Percentiles rank a stretch among this genome's conserved stretches.
These are phyloP conservation scores for Sepiola atlantica DNA, from an alignment of 2,888 invertebrate species.

Conservation along the genomic window DNA sequence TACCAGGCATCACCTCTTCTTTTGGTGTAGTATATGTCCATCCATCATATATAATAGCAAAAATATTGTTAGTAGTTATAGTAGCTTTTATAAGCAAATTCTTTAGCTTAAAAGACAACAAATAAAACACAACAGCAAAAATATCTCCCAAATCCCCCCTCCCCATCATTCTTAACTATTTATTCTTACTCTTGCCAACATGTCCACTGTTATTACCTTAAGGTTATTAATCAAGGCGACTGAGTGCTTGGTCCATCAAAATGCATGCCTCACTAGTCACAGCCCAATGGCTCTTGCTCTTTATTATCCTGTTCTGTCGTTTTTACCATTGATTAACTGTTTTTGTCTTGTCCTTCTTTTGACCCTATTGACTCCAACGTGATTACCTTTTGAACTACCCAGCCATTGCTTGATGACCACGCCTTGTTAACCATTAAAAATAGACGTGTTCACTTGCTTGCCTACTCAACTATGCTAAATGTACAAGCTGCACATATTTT, in stretches of 20 bases:
- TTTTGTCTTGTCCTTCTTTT: neutral
- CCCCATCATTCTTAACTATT: neutral
- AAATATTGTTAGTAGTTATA: too few species aligned
- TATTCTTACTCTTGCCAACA: neutral
- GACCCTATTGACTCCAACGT: neutral
- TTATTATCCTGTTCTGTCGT: neutral
- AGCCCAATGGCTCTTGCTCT: slow-evolving; percentile 2
- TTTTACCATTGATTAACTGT: slow-evolving; percentile 20
- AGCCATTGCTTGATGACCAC: neutral
- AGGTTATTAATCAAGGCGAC: neutral
- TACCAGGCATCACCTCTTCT: too few species aligned
- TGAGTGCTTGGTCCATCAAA: neutral
- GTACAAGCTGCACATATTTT: neutral
- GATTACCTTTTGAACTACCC: neutral
- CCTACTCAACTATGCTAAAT: neutral
- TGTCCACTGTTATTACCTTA: neutral
- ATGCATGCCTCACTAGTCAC: slow-evolving; percentile 16
- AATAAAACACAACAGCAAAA: neutral
- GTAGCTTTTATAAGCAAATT: too few species aligned
- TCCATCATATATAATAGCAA: too few species aligned
- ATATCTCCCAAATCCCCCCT: neutral
- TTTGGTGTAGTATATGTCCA: too few species aligned
- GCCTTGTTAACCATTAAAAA: slow-evolving; percentile 16
- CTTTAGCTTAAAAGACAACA: too few species aligned
- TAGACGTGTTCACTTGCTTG: neutral